A percentile compares a stretch with the other conserved stretches of the same genome.
These are phyloP conservation scores for Hemistola chrysoprasaria DNA, from an alignment of 2,888 invertebrate genomes.

Conservation along the genomic window DNA sequence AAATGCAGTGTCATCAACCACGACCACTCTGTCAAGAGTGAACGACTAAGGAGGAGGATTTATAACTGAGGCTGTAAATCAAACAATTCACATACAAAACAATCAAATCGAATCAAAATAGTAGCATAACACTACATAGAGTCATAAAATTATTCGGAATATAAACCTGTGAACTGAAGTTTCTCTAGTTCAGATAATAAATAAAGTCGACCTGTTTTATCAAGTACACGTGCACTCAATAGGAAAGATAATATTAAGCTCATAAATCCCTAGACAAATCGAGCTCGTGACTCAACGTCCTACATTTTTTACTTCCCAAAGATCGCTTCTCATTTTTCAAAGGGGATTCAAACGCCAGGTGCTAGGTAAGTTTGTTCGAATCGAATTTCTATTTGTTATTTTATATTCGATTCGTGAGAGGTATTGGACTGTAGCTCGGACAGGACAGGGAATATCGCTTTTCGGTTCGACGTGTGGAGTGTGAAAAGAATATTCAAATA, in stretches of 20 bases:
- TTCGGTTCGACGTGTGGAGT: constrained; percentile 1
- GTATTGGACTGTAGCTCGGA: constrained; percentile 11
- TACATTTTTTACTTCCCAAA: constrained; percentile 14
- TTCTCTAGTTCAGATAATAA: no score
- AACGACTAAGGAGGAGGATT: no score
- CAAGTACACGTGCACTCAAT: constrained; percentile 23
- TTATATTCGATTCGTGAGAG: constrained; percentile 32
- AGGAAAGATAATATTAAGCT: constrained; percentile 18
- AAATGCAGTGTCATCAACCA: no score
- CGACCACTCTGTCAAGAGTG: no score
- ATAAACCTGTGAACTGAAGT: no score
- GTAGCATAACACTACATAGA: no score
- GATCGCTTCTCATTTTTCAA: constrained; percentile 35
- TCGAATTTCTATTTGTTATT: constrained; percentile 37
- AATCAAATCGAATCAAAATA: no score
- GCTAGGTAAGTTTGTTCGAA: constrained; percentile 25
- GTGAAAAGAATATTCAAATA: no score
- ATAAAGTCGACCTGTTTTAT: no score
- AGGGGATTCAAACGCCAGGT: constrained; percentile 38
- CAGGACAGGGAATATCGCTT: constrained; percentile 4
- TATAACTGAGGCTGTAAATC: no score
- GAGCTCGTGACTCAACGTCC: constrained; percentile 13
- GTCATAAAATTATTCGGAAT: no score
- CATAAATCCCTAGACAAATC: constrained; percentile 25
- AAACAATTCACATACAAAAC: no score